Evolutionary conservation across 2,797 vertebrate genomes (phyloP).

Genomic region (Esox masquinongy): DNA sequence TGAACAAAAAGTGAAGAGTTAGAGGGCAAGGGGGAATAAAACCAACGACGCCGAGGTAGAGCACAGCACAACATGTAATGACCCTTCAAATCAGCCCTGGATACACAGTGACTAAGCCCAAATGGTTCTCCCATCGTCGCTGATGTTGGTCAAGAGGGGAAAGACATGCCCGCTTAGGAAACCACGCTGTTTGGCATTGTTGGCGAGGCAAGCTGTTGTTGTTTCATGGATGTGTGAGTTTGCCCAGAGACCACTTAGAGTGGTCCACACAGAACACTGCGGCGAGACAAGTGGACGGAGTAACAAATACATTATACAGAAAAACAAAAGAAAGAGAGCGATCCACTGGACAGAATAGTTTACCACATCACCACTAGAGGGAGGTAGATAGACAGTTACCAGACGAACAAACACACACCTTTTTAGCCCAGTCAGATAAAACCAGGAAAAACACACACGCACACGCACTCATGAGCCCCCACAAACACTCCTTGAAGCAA

Average conservation of each 20-base stretch:
- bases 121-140: neutral
- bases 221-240: conserved; percentile 29
- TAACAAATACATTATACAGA: conserved; percentile 17
- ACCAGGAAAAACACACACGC: conserved; percentile 33
- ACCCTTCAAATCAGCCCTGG: conserved; percentile 19
- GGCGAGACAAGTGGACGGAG: conserved; percentile 18
- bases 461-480: neutral
- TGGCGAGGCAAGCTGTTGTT: conserved; percentile 28
- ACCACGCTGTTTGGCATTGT: conserved; percentile 12
- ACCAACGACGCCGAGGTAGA: conserved; percentile 25
- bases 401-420: conserved; percentile 21
- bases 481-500: neutral
- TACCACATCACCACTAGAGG: conserved; percentile 58
- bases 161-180: conserved; percentile 39
- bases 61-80: conserved; percentile 26
- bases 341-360: conserved; percentile 36
- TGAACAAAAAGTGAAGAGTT: conserved; percentile 33
- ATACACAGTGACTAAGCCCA: conserved; percentile 23
- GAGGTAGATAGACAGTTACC: conserved; percentile 57
- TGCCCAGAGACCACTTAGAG: conserved; percentile 19
- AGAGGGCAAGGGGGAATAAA: conserved; percentile 29
- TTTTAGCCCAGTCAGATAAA: conserved; percentile 10
- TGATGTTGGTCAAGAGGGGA: conserved; percentile 13
- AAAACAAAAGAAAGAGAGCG: conserved; percentile 35
- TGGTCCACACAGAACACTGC: conserved; percentile 19